These are phyloP conservation scores for Sebastes umbrosus DNA, from an alignment of 2,797 vertebrate genomes.

Conservation along the genomic window DNA sequence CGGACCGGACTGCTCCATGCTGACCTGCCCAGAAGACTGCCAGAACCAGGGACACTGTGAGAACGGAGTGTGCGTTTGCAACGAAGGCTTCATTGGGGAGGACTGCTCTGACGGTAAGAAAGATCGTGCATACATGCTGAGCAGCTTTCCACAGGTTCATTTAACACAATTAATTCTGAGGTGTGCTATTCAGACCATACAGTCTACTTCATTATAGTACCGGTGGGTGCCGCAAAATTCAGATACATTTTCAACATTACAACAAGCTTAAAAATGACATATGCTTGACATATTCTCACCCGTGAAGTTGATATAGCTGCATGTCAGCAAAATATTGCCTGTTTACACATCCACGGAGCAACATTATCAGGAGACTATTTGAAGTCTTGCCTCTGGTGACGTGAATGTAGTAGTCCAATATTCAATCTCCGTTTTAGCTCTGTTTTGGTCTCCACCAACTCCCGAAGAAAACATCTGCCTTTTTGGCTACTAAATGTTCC, in stretches of 20 bases:
- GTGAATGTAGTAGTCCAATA: not conserved
- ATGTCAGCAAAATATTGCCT: not conserved
- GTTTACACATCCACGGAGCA: not conserved
- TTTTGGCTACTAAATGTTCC: not conserved
- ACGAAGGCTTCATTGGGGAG: conserved; percentile 80
- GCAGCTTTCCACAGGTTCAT: not conserved
- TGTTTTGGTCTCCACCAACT: not conserved
- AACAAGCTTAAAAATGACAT: not conserved
- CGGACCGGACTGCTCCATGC: conserved; percentile 84
- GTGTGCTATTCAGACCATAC: not conserved
- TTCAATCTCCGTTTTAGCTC: not conserved
- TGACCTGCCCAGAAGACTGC: conserved; percentile 88
- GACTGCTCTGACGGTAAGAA: conserved; percentile 89
- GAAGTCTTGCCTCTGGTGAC: not conserved
- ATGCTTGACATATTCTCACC: not conserved
- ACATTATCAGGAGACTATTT: not conserved
- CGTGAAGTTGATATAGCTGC: not conserved
- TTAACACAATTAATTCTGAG: not conserved
- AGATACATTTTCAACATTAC: not conserved
- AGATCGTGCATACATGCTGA: not conserved
- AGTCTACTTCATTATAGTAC: not conserved
- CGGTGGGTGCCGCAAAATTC: not conserved
- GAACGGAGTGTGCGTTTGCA: conserved; percentile 81
- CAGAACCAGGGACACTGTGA: conserved; percentile 80
- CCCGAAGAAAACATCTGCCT: not conserved